Conservation (phyloP, 2,113 vertebrate genomes). For the Promerops cafer region DNA sequence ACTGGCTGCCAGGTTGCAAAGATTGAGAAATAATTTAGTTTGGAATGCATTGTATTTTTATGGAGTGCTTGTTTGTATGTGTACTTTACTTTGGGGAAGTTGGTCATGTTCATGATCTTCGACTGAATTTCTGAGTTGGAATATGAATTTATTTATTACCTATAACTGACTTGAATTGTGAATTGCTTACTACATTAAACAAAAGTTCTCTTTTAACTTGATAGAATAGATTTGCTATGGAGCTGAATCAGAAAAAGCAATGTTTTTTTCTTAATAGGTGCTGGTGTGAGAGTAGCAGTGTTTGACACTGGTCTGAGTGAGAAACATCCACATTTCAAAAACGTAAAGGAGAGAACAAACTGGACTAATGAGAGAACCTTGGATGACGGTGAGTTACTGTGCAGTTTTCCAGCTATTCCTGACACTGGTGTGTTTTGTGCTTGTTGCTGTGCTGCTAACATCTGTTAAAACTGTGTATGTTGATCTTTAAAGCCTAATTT, state of each 20-base stretch:
- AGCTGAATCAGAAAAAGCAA: neutral
- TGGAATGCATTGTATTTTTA: neutral
- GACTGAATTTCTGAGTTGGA: neutral
- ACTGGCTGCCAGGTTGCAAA: neutral
- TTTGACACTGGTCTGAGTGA: constrained; percentile 98
- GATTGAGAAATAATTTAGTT: neutral
- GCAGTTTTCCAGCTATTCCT: accelerated
- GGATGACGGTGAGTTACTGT: constrained; percentile 85
- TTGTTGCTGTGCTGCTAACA: neutral
- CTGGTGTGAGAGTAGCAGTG: constrained; percentile 93
- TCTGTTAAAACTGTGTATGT: neutral
- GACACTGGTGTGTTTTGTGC: neutral
- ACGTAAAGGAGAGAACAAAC: constrained; percentile 97
- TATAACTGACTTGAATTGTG: neutral
- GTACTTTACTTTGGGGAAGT: neutral
- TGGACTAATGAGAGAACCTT: constrained; percentile 99
- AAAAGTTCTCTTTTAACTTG: neutral
- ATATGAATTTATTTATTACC: neutral
- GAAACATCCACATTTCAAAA: constrained; percentile 98
- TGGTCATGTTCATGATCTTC: neutral
- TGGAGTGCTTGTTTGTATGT: neutral
- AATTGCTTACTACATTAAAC: neutral
- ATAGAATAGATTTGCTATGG: neutral
- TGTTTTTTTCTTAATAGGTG: constrained; percentile 67
- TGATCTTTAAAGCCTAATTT: neutral